Conservation (phyloP, 2,888 invertebrate species). For the Cosmia pyralina region DNA sequence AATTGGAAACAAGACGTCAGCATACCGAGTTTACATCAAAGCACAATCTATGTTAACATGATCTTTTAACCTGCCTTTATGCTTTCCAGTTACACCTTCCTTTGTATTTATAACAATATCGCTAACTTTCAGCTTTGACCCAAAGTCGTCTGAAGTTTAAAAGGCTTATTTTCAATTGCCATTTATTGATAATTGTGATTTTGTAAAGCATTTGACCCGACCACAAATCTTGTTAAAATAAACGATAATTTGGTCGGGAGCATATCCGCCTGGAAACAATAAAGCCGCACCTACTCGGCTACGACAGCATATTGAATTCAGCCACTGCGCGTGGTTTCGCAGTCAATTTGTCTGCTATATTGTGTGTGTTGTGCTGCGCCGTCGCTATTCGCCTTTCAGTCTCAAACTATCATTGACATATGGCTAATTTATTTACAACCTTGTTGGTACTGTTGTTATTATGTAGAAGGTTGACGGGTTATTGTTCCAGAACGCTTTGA, state of each 20-base stretch:
- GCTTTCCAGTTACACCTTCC: slow-evolving; percentile 9
- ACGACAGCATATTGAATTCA: slow-evolving; percentile 78
- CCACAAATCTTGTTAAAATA: slow-evolving; percentile 61
- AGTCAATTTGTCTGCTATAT: slow-evolving; percentile 87
- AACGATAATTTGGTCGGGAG: slow-evolving; percentile 67
- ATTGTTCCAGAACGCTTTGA: slow-evolving; percentile 24
- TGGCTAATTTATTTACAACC: slow-evolving; percentile 69
- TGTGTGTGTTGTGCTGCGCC: slow-evolving; percentile 77
- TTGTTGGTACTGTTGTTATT: slow-evolving; percentile 29
- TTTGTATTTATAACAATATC: slow-evolving; percentile 29
- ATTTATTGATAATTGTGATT: slow-evolving; percentile 12
- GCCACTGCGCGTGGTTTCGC: slow-evolving; percentile 79
- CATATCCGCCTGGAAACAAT: slow-evolving; percentile 83
- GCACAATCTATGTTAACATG: neutral
- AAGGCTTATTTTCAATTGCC: slow-evolving; percentile 15
- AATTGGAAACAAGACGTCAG: slow-evolving; percentile 2
- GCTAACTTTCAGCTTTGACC: slow-evolving; percentile 16
- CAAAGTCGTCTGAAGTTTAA: slow-evolving; percentile 23
- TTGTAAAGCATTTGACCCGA: slow-evolving; percentile 17
- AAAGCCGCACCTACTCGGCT: slow-evolving; percentile 78
- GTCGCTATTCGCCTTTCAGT: slow-evolving; percentile 73
- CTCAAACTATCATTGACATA: slow-evolving; percentile 66
- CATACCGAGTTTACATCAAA: neutral
- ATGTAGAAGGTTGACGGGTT: neutral
- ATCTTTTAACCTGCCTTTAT: slow-evolving; percentile 1